Evolutionary conservation across 2,888 invertebrate species (phyloP).

Genomic region (Schizaphis graminum): DNA sequence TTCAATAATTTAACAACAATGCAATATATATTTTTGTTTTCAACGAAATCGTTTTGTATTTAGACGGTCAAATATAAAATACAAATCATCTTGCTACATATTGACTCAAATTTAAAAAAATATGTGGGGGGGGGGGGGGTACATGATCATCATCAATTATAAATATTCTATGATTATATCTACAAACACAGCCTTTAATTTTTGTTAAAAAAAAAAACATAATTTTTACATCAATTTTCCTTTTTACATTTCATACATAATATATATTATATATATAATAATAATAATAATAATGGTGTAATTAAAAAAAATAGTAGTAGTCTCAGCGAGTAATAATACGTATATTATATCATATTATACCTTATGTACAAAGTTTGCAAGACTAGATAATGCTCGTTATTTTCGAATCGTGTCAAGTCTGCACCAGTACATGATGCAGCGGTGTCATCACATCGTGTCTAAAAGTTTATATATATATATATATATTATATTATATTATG

Average conservation of each 20-base stretch:
- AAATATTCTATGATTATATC: conserved; percentile 34
- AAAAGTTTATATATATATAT: background rate
- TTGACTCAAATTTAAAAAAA: conserved; percentile 43
- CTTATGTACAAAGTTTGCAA: conserved; percentile 56
- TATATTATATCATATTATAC: conserved; percentile 10
- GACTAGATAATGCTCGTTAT: conserved; percentile 65
- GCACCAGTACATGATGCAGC: background rate
- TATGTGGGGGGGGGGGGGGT: background rate
- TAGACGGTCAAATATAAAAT: conserved; percentile 58
- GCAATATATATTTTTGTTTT: background rate
- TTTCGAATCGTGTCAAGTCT: conserved; percentile 58
- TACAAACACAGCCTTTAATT: conserved; percentile 63
- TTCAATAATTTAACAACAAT: background rate
- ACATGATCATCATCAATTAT: conserved; percentile 12
- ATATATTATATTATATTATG: background rate
- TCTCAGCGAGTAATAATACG: conserved; percentile 33
- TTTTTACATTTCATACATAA: conserved; percentile 8
- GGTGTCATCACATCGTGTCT: background rate
- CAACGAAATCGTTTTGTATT: conserved; percentile 43
- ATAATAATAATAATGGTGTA: conserved; percentile 29
- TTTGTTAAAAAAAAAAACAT: conserved; percentile 57
- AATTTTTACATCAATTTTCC: conserved; percentile 23
- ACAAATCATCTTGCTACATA: conserved; percentile 42
- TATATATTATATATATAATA: conserved; percentile 23
- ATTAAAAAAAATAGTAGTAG: conserved; percentile 50